phyloP scores from a whole-genome alignment of 2,113 vertebrate genomes.

The Tinamus guttatus region DNA sequence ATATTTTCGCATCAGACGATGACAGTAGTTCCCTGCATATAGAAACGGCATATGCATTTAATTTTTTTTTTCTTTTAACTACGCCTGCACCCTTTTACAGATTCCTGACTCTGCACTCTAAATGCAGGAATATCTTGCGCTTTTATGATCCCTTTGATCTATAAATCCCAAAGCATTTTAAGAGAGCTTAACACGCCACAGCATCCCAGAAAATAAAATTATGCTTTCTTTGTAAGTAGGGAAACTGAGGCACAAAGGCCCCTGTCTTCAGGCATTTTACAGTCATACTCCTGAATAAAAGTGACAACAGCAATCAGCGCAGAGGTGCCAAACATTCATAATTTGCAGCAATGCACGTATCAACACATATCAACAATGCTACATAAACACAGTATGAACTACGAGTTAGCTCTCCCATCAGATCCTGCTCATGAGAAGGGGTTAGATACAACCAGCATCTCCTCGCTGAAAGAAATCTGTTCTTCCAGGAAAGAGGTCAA shows the following conservation, averaged over 20 bases:
- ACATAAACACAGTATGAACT: background rate
- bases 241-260: background rate
- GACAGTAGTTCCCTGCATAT: background rate
- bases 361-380: background rate
- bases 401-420: fast-evolving
- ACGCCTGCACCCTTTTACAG: background rate
- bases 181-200: background rate
- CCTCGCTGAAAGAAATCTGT: fast-evolving
- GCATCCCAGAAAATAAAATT: background rate
- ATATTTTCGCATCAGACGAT: constrained; percentile 6
- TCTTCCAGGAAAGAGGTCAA: background rate
- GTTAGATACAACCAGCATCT: background rate
- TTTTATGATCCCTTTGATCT: background rate
- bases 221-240: background rate
- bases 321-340: background rate
- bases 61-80: constrained; percentile 7
- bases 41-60: background rate
- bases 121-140: background rate
- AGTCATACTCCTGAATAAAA: background rate
- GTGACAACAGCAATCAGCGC: background rate
- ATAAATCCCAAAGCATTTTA: background rate
- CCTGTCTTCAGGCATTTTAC: background rate
- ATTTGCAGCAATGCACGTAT: background rate
- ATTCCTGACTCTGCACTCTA: background rate
- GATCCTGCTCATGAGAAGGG: background rate